Evolutionary conservation across 2,113 vertebrate species (phyloP), one percentile per base, ranked within the genome.

Genomic region (Riparia riparia): DNA sequence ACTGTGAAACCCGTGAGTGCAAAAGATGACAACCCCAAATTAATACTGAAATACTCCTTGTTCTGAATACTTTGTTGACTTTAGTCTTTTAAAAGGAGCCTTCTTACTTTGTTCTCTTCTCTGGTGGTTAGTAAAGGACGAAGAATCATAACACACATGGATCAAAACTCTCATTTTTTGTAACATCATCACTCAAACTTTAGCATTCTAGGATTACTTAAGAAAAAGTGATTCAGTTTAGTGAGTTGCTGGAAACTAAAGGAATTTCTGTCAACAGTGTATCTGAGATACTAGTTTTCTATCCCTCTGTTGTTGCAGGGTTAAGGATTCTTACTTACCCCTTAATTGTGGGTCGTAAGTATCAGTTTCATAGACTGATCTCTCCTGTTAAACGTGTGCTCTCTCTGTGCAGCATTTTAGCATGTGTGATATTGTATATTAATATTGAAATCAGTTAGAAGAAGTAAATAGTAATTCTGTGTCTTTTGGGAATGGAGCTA

Each of bases 231-330:
- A n/a, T 74, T 78, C 31, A 58, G 5, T 91, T 91, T 12, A 78
- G 31, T 50, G 58, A 57, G 22, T 45, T 86, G 32, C 68, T 89
- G 60, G 34, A 89, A 34, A 45, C 2, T 37, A 47, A 61, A 80
- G 28, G 17, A 61, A 14, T 24, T 68, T 80, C 39, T 57, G 45
- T 19, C 24, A 51, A 14, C 17, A 45, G 5, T 8, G 5, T 28
- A 18, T 79, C 45, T 0, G 3, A 77, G 34, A 10, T 19, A 9
- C 3, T 79, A 34, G 6, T 58, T 77, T 68, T 65, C 16, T 41
- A 0, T 74, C 9, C 10, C 47, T 89, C 57, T 39, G 1, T 17
- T 4, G 0, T 22, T 86, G 32, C 12, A 20, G 7, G 13, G 2
- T 54, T 60, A 53, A 76, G 12, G 10, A 45, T 71, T 79, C 28